Evolutionary conservation across 1,140 invertebrate genomes (phyloP).

Genomic region (Cotesia glomerata): DNA sequence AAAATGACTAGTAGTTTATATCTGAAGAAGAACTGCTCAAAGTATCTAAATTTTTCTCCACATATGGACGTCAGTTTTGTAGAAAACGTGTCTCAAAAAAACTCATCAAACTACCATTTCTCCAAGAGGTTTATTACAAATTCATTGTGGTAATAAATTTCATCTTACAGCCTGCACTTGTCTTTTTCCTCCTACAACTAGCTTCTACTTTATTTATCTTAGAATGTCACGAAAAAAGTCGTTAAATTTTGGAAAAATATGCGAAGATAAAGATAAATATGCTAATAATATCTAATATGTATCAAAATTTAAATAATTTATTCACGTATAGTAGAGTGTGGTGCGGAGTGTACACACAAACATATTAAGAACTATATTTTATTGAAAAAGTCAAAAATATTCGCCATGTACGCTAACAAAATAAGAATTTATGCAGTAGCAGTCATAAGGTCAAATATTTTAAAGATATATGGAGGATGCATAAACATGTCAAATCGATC

Average conservation of each 20-base stretch:
- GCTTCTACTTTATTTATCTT: neutral
- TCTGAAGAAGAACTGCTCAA: conserved; percentile 19
- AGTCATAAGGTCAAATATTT: neutral
- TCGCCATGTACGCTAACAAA: neutral
- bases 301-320: no score
- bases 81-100: conserved; percentile 14
- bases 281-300: no score
- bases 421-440: neutral
- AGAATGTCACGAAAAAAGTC: neutral
- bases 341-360: no score
- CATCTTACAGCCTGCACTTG: conserved; percentile 38
- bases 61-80: conserved; percentile 12
- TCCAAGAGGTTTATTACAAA: conserved; percentile 43
- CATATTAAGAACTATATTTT: no score
- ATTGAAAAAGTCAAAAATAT: no score
- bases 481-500: conserved; percentile 12
- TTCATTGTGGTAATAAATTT: conserved; percentile 52
- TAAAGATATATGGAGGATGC: neutral
- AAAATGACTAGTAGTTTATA: conserved; percentile 19
- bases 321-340: no score
- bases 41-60: conserved; percentile 15
- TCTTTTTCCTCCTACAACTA: neutral
- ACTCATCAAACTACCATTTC: conserved; percentile 50
- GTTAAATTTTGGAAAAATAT: neutral
- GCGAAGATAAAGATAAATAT: neutral